A percentile compares a stretch with the other conserved stretches of the same genome.
These are phyloP conservation scores for Oncorhynchus gorbuscha DNA, from an alignment of 2,113 vertebrate species.

Conservation along the genomic window DNA sequence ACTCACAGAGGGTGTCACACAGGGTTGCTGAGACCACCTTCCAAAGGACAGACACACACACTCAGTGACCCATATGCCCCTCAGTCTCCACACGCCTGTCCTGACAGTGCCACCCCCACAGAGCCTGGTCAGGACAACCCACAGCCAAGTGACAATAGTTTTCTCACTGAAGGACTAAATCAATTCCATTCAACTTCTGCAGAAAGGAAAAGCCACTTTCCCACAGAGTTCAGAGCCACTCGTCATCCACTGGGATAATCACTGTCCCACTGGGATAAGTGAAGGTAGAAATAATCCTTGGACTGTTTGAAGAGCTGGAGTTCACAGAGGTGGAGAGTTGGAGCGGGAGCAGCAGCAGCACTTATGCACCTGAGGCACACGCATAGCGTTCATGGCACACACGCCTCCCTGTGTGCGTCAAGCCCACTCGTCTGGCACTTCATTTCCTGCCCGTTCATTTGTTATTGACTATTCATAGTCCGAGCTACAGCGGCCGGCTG, in stretches of 20 bases:
- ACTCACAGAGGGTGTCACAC: constrained; percentile 63
- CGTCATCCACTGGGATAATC: neutral
- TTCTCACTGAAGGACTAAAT: neutral
- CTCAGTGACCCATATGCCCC: neutral
- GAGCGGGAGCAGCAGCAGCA: neutral
- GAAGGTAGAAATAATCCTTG: neutral
- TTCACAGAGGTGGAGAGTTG: neutral
- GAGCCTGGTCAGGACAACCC: neutral
- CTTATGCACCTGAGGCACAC: neutral
- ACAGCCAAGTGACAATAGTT: no score
- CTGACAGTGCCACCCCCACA: neutral
- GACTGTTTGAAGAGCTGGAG: neutral
- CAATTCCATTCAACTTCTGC: neutral
- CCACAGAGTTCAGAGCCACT: neutral
- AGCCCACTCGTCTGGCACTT: constrained; percentile 6
- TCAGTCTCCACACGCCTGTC: neutral
- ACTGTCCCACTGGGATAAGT: neutral
- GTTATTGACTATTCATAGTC: constrained; percentile 15
- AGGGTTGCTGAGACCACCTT: constrained; percentile 75
- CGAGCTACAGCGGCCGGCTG: neutral
- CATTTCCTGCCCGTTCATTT: constrained; percentile 12
- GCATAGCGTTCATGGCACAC: neutral
- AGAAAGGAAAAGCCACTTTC: neutral
- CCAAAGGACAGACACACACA: constrained; percentile 45
- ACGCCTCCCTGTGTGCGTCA: constrained; percentile 2